Percentiles rank a stretch among this genome's conserved stretches.
These are phyloP conservation scores for Apistogramma diplotaenia DNA, from an alignment of 2,113 vertebrate genomes.

Conservation along the genomic window DNA sequence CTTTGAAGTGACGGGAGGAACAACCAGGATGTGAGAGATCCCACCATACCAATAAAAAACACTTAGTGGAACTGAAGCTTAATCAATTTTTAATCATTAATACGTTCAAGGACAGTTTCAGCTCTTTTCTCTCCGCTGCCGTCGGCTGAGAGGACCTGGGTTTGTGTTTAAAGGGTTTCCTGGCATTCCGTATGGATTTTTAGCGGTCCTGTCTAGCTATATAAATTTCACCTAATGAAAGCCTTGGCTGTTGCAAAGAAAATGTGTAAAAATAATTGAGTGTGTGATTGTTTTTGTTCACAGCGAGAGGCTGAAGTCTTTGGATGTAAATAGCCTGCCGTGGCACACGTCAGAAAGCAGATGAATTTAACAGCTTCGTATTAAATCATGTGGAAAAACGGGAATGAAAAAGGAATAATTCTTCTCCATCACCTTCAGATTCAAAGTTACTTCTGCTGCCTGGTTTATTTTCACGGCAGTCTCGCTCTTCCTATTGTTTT, in stretches of 20 bases:
- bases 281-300: neutral
- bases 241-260: neutral
- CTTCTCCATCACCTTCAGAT: no score
- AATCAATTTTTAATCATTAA: no score
- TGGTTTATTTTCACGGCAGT: neutral
- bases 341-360: neutral
- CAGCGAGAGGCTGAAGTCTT: neutral
- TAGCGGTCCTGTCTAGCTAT: neutral
- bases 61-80: neutral
- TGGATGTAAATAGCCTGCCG: neutral
- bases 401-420: neutral
- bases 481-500: neutral
- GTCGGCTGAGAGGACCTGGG: no score
- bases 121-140: no score
- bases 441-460: no score
- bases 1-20: neutral
- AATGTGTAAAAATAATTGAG: neutral
- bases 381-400: neutral
- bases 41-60: neutral
- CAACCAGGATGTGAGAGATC: neutral
- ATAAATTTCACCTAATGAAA: neutral
- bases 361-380: neutral
- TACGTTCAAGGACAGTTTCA: no score
- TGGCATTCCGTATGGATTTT: no score
- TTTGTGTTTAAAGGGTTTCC: no score